Percentiles rank a stretch among this genome's conserved stretches.
phyloP scores from a whole-genome alignment of 2,113 vertebrate genomes.

The Rafetus swinhoei region DNA sequence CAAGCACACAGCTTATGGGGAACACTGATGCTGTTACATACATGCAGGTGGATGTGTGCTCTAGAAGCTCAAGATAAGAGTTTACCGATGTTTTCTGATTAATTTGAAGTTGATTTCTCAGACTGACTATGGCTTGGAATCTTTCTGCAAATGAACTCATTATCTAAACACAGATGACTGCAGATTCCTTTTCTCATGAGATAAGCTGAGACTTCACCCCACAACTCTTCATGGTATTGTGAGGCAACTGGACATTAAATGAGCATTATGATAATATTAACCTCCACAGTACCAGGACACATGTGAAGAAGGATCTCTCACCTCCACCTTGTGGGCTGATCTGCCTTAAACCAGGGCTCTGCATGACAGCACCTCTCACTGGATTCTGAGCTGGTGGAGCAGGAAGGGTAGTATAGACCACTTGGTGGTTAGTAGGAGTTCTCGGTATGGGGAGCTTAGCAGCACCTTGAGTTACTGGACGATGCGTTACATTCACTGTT shows the following conservation, averaged over 20 bases:
- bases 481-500: slow-evolving; percentile 83
- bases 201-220: not conserved
- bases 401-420: slow-evolving; percentile 82
- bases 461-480: slow-evolving; percentile 75
- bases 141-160: too few species aligned
- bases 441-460: slow-evolving; percentile 80
- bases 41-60: too few species aligned
- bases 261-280: not conserved
- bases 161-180: not conserved
- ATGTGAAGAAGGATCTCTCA: slow-evolving; percentile 56
- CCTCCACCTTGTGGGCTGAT: slow-evolving; percentile 80
- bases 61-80: too few species aligned
- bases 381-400: slow-evolving; percentile 78
- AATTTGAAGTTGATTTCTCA: too few species aligned
- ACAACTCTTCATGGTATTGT: not conserved
- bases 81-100: too few species aligned
- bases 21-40: too few species aligned
- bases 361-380: slow-evolving; percentile 79
- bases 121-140: too few species aligned
- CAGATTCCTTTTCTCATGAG: not conserved
- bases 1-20: too few species aligned
- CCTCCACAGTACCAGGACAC: rapidly evolving
- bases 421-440: slow-evolving; percentile 78
- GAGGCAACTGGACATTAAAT: not conserved
- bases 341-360: slow-evolving; percentile 78